Conservation (phyloP, 1,140 invertebrate species). For the Rhopalosiphum padi region DNA sequence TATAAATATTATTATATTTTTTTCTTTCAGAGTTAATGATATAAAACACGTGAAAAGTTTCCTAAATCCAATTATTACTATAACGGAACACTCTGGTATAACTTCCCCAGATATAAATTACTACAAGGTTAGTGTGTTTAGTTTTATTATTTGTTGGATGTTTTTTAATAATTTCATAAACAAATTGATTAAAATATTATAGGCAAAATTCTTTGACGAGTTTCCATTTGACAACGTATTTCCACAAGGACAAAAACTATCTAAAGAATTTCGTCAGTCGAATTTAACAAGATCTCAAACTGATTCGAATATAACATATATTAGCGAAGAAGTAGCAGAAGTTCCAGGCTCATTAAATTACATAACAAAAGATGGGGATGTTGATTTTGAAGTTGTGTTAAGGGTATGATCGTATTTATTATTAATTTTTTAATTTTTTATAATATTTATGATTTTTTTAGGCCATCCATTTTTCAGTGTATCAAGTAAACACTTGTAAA, state of each 20-base stretch:
- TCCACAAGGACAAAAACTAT: constrained; percentile 61
- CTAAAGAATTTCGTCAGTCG: constrained; percentile 65
- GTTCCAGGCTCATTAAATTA: constrained; percentile 89
- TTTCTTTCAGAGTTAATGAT: constrained; percentile 55
- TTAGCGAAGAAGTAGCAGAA: constrained; percentile 76
- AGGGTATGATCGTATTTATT: constrained; percentile 68
- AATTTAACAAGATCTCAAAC: constrained; percentile 87
- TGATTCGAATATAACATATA: constrained; percentile 92
- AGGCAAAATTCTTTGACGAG: constrained; percentile 42
- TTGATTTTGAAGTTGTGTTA: constrained; percentile 89
- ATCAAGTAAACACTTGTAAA: constrained; percentile 78
- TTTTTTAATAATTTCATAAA: background rate
- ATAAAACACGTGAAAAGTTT: constrained; percentile 56
- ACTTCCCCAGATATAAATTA: constrained; percentile 77
- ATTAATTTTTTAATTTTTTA: background rate
- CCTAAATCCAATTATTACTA: constrained; percentile 92
- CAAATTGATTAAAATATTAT: background rate
- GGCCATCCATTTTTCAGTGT: constrained; percentile 85
- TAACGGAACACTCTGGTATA: constrained; percentile 91
- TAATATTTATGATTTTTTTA: constrained; percentile 63
- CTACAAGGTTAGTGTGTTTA: constrained; percentile 68
- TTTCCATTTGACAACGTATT: constrained; percentile 66
- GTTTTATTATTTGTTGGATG: background rate
- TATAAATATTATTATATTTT: background rate
- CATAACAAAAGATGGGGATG: constrained; percentile 92